A percentile compares a stretch with the other conserved stretches of the same genome.
Evolutionary conservation across 2,888 invertebrate species (phyloP).

Genomic region (Adelognathus sp.): DNA sequence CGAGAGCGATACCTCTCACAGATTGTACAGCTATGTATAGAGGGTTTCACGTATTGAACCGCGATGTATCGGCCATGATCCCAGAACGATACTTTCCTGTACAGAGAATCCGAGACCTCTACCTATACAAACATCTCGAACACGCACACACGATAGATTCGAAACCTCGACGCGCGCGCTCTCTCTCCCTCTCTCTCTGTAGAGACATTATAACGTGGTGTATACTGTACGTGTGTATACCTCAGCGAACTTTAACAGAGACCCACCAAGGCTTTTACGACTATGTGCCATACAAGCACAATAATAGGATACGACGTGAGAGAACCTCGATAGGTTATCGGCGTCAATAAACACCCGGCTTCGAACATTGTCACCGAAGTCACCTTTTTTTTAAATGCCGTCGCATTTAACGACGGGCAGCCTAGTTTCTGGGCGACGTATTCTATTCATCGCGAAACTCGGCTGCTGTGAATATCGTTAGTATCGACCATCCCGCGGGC

Average conservation of each 20-base stretch:
- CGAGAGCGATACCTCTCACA: neutral
- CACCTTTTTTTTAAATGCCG: conserved; percentile 57
- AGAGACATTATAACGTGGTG: conserved; percentile 1
- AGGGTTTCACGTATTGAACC: neutral
- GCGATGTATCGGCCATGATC: conserved; percentile 9
- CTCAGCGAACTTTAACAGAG: conserved; percentile 53
- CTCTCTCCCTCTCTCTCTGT: neutral
- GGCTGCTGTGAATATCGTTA: neutral
- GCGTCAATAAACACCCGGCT: conserved; percentile 65
- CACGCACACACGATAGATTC: neutral
- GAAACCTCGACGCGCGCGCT: neutral
- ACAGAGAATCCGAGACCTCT: neutral
- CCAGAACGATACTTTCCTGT: neutral
- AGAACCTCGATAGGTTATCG: conserved; percentile 59
- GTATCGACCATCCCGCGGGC: neutral
- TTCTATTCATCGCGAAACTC: neutral
- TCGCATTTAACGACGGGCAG: conserved; percentile 57
- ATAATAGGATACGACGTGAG: conserved; percentile 25
- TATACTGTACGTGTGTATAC: neutral
- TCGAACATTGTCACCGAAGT: conserved; percentile 60
- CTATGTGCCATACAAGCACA: conserved; percentile 10
- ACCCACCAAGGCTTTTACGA: conserved; percentile 53
- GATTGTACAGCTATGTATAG: neutral
- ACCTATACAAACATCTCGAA: neutral
- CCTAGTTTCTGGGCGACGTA: neutral